Evolutionary conservation across 1,140 invertebrate species (phyloP).

Genomic region (Pentalonia nigronervosa): DNA sequence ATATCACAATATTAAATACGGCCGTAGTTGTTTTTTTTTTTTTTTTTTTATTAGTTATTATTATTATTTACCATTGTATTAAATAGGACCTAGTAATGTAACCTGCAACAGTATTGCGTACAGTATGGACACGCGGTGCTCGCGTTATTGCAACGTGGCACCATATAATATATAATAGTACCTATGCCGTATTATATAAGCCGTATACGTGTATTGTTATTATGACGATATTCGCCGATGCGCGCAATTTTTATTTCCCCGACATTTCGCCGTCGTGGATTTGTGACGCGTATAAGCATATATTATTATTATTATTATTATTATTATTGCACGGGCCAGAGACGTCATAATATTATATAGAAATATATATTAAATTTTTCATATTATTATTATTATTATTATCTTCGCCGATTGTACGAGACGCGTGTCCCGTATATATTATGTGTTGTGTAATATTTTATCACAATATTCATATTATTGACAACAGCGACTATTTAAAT

Average conservation of each 20-base stretch:
- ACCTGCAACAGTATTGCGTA: background rate
- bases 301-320: background rate
- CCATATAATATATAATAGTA: background rate
- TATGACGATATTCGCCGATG: constrained; percentile 1
- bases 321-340: background rate
- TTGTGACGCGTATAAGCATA: background rate
- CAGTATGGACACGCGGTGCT: background rate
- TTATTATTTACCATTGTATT: no score
- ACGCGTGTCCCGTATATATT: background rate
- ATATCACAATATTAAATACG: no score
- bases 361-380: background rate
- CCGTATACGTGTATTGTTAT: background rate
- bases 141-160: constrained; percentile 4
- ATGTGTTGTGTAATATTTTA: background rate
- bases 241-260: background rate
- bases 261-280: background rate
- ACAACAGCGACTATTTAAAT: background rate
- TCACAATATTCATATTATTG: background rate
- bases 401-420: background rate
- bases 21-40: background rate
- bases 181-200: background rate
- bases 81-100: background rate
- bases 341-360: background rate
- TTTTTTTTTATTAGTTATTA: background rate
- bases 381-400: background rate